Evolutionary conservation across 2,113 vertebrate species (phyloP), one percentile per base, ranked within the genome.

Genomic region (Garra rufa): DNA sequence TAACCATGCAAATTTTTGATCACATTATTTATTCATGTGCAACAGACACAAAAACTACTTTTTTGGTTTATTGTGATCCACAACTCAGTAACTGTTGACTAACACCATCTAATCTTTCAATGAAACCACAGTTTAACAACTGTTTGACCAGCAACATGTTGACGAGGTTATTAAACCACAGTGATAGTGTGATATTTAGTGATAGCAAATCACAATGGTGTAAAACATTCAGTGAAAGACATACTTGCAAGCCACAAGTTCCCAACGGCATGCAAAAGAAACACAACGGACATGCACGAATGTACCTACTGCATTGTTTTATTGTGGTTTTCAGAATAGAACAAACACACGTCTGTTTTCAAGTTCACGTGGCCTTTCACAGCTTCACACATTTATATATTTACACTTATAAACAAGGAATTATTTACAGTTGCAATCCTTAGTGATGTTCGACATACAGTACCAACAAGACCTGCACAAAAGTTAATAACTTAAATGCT

Each of bases 301-400:
- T 34, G 11, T 48, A 44, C 28, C 19, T 46, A 26, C 43, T 85
- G 61, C 78, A 87, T 57, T 34, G 70, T 76, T 86, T 83, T 85
- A 76, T 82, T 87, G 46, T 69, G 26, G 67, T 85, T 91, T 90
- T 90, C 89, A 86, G 87, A 90, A 90, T 89, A 67, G 86, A 85
- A 86, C 88, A 78, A 75, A 28, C 86, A 85, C 67, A 30, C 3
- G 11, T 26, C 41, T 57, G 19, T 75, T 89, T 93, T 93, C 92
- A 95, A 93, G 92, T 94, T 92, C 86, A 91, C 87, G 86, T 84
- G 88, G 74, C 71, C 90, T 86, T 81, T 91, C 88, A 89, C 90
- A 89, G 88, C 81, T 87, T 87, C 50, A 83, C 71, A 86, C 73
- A 82, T 87, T 73, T 81, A 87, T 83, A 81, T 87, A 90, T 91